Percentiles rank a stretch among this genome's conserved stretches.
These are phyloP conservation scores for Gonioctena quinquepunctata DNA, from an alignment of 1,140 invertebrate species.

Conservation along the genomic window DNA sequence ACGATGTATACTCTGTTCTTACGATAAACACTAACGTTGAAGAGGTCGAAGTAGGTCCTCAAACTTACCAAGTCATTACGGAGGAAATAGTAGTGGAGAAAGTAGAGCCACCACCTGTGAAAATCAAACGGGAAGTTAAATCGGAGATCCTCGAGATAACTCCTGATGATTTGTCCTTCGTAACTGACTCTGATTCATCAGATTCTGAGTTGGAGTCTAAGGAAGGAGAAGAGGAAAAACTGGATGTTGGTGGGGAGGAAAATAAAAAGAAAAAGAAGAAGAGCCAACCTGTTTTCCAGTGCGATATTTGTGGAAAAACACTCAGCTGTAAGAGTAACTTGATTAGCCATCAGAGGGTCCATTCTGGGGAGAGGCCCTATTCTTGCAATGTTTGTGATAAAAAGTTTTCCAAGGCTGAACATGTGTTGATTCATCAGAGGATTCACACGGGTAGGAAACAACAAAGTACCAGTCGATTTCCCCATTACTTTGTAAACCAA, in stretches of 20 bases:
- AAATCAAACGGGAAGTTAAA: background rate
- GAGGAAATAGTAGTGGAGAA: background rate
- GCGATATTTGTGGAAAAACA: slow-evolving; percentile 37
- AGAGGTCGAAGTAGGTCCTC: background rate
- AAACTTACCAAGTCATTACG: background rate
- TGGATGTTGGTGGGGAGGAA: background rate
- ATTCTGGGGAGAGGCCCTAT: slow-evolving; percentile 64
- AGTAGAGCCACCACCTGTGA: background rate
- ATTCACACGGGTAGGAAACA: slow-evolving; percentile 60
- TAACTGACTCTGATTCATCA: slow-evolving; percentile 3
- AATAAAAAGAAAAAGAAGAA: background rate
- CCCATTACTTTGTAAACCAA: no score
- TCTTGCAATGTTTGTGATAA: slow-evolving; percentile 62
- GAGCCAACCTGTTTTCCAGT: slow-evolving; percentile 19
- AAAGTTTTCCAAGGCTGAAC: slow-evolving; percentile 63
- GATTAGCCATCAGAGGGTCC: slow-evolving; percentile 45
- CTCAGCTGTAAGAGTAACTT: slow-evolving; percentile 35
- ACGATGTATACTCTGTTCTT: background rate
- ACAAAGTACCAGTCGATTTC: no score
- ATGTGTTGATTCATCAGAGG: slow-evolving; percentile 59
- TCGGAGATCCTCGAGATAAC: background rate
- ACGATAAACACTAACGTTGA: background rate
- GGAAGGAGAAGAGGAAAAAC: background rate
- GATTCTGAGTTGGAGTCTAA: background rate
- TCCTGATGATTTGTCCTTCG: slow-evolving; percentile 4